phyloP scores from a whole-genome alignment of 30 jellyfish, hydroid and myxozoan species.

The Hydractinia symbiolongicarpus region DNA sequence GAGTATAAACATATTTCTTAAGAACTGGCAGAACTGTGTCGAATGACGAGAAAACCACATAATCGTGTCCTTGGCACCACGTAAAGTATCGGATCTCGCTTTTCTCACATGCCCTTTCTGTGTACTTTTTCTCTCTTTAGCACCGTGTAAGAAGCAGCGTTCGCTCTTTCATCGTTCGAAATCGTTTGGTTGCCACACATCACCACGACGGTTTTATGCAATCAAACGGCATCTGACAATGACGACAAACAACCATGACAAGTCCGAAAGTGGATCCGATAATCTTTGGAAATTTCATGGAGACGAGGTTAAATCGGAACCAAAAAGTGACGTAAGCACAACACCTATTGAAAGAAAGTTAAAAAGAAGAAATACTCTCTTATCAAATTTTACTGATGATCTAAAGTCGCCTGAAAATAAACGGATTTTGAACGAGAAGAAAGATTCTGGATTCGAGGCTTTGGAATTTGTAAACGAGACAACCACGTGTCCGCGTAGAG shows the following conservation, averaged over 20 bases:
- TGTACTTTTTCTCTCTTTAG: background rate
- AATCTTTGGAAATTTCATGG: too few relatives aligned
- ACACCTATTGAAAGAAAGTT: slow-evolving; percentile 1
- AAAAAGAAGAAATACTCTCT: background rate
- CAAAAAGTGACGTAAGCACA: background rate
- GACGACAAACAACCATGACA: background rate
- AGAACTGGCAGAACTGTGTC: too few relatives aligned
- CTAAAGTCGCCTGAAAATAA: background rate
- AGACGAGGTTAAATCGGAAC: background rate
- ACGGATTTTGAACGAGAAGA: background rate
- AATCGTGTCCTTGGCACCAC: background rate
- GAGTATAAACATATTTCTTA: too few relatives aligned
- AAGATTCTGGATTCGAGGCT: background rate
- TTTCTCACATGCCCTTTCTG: background rate
- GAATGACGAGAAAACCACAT: too few relatives aligned
- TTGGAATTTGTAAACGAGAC: background rate
- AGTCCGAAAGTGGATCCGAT: too few relatives aligned
- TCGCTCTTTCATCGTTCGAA: slow-evolving; percentile 15
- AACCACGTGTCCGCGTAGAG: background rate
- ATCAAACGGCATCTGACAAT: slow-evolving; percentile 17
- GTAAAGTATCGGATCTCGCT: background rate
- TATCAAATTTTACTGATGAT: slow-evolving; percentile 23
- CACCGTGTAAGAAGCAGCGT: background rate
- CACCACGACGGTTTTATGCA: slow-evolving; percentile 32
- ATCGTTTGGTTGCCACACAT: slow-evolving; percentile 30